Evolutionary conservation across 2,797 vertebrate genomes (phyloP).

Genomic region (Podarcis siculus): DNA sequence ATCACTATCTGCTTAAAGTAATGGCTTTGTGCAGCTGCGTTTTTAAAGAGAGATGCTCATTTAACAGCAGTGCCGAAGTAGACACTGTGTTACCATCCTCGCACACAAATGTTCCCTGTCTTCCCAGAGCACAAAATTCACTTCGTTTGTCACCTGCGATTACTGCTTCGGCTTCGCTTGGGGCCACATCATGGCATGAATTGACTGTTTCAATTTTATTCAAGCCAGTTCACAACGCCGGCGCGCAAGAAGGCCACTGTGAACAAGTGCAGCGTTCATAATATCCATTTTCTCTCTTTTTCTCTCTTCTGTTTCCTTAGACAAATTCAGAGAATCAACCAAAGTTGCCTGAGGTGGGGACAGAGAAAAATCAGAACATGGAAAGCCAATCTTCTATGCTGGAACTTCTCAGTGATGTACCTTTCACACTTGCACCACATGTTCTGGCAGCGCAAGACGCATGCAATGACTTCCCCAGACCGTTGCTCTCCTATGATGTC

Average conservation of each 20-base stretch:
- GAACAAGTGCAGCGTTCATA: slow-evolving; percentile 30
- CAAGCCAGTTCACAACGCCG: neutral
- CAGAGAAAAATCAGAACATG: slow-evolving; percentile 59
- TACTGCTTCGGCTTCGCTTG: slow-evolving; percentile 9
- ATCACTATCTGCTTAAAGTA: slow-evolving; percentile 52
- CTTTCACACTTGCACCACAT: slow-evolving; percentile 93
- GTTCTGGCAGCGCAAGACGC: slow-evolving; percentile 85
- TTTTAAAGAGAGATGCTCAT: slow-evolving; percentile 40
- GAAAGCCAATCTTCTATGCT: slow-evolving; percentile 77
- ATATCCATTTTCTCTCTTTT: slow-evolving; percentile 55
- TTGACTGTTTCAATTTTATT: slow-evolving; percentile 21
- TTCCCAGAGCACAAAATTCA: neutral
- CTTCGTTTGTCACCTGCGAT: neutral
- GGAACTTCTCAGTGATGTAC: slow-evolving; percentile 90
- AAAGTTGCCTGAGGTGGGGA: slow-evolving; percentile 52
- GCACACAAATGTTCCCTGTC: neutral
- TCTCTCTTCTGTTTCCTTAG: slow-evolving; percentile 70
- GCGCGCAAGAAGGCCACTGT: neutral
- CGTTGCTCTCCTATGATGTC: slow-evolving; percentile 82
- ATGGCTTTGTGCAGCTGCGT: slow-evolving; percentile 38
- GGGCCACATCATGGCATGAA: neutral
- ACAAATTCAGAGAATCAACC: slow-evolving; percentile 54
- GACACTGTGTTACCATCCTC: neutral
- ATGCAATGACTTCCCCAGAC: slow-evolving; percentile 79
- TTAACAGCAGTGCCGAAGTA: neutral